Conservation (phyloP, 2,888 invertebrate species). For the Pandemis corylana region DNA sequence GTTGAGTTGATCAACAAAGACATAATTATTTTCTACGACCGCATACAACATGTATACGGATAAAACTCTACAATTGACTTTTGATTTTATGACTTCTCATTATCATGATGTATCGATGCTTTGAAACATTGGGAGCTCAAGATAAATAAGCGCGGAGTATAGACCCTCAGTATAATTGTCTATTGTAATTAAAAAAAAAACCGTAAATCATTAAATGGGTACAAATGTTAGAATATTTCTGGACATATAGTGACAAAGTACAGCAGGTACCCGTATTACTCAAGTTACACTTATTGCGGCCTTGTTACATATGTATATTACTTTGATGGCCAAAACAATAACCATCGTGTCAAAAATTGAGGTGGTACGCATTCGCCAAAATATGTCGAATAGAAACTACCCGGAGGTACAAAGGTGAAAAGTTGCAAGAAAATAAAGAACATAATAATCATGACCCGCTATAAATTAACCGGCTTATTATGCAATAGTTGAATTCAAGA, state of each 20-base stretch:
- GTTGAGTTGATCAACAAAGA: not conserved
- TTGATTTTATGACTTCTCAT: too few species aligned
- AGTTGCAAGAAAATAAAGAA: conserved; percentile 13
- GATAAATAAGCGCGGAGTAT: too few species aligned
- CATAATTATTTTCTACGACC: too few species aligned
- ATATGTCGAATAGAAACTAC: not conserved
- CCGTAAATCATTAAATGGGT: too few species aligned
- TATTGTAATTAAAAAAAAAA: too few species aligned
- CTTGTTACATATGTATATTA: not conserved
- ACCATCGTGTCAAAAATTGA: not conserved
- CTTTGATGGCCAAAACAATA: not conserved
- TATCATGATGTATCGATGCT: too few species aligned
- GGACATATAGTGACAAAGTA: not conserved
- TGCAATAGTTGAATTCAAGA: conserved; percentile 36
- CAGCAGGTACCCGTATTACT: not conserved
- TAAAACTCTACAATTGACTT: too few species aligned
- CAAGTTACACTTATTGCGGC: not conserved
- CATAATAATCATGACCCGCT: conserved; percentile 13
- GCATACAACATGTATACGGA: too few species aligned
- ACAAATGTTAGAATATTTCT: too few species aligned
- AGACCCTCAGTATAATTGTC: too few species aligned
- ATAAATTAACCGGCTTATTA: conserved; percentile 33
- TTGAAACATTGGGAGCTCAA: too few species aligned
- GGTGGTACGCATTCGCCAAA: not conserved
- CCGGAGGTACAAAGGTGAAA: conserved; percentile 11